Percentiles rank a stretch among this genome's conserved stretches.
Evolutionary conservation across 2,113 vertebrate species (phyloP).

Genomic region (Sander lucioperca): DNA sequence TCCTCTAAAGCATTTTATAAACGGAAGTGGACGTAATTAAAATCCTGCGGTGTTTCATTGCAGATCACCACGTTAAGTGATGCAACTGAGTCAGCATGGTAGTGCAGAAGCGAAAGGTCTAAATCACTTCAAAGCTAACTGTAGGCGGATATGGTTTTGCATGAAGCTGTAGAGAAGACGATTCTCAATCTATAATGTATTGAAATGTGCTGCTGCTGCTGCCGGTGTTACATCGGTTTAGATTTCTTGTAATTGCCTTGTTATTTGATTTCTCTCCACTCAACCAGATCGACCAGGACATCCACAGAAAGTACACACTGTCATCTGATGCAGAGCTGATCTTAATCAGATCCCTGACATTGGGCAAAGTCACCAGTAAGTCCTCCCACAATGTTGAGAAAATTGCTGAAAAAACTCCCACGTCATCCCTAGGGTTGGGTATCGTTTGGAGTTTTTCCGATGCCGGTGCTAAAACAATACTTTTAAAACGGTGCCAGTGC

Average conservation of each 20-base stretch:
- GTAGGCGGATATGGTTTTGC: slow-evolving; percentile 49
- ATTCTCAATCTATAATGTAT: slow-evolving; percentile 63
- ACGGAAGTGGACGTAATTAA: not conserved
- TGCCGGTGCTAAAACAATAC: too few relatives aligned
- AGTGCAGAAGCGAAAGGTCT: slow-evolving; percentile 24
- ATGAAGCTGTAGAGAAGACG: slow-evolving; percentile 44
- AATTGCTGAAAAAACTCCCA: not conserved
- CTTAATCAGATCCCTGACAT: slow-evolving; percentile 89
- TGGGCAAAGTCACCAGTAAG: slow-evolving; percentile 95
- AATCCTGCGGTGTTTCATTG: slow-evolving; percentile 37
- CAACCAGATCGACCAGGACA: slow-evolving; percentile 92
- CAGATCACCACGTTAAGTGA: slow-evolving; percentile 48
- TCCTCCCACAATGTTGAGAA: not conserved
- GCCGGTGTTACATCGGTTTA: slow-evolving; percentile 54
- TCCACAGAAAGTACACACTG: slow-evolving; percentile 91
- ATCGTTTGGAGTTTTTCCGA: too few relatives aligned
- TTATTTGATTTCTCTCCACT: slow-evolving; percentile 80
- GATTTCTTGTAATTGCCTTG: slow-evolving; percentile 76
- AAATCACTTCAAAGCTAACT: slow-evolving; percentile 45
- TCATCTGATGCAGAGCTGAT: slow-evolving; percentile 91
- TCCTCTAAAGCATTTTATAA: slow-evolving; percentile 14
- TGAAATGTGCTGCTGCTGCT: slow-evolving; percentile 51
- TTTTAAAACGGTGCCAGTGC: too few relatives aligned
- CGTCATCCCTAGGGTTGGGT: not conserved
- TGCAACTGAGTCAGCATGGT: slow-evolving; percentile 32